phyloP scores from a whole-genome alignment of 2,113 vertebrate species.

The Gallinago paraguaiae region DNA sequence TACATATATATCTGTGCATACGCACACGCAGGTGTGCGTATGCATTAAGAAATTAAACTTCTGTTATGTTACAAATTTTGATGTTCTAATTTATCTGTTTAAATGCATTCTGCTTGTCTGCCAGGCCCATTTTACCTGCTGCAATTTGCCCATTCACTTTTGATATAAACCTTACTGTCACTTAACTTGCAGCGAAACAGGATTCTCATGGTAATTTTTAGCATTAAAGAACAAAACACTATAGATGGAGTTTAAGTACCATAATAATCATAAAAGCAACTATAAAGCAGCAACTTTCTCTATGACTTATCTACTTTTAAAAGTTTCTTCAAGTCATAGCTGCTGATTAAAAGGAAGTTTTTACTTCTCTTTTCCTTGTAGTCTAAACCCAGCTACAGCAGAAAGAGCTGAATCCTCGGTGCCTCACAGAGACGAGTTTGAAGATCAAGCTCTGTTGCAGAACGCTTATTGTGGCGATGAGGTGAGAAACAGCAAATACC shows the following conservation, averaged over 20 bases:
- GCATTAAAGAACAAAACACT: neutral
- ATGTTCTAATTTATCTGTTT: conserved; percentile 23
- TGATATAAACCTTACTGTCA: neutral
- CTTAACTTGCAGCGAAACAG: conserved; percentile 2
- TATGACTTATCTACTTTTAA: neutral
- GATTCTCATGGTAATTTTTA: conserved; percentile 26
- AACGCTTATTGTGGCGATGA: neutral
- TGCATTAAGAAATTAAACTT: neutral
- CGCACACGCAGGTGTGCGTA: neutral
- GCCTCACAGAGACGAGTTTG: neutral
- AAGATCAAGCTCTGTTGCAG: neutral
- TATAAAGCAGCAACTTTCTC: neutral
- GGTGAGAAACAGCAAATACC: neutral
- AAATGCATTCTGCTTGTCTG: conserved; percentile 19
- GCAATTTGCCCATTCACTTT: conserved; percentile 21
- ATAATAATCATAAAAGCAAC: neutral
- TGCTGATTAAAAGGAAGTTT: neutral
- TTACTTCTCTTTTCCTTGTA: neutral
- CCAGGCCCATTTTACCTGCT: neutral
- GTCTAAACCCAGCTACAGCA: neutral
- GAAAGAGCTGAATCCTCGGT: neutral
- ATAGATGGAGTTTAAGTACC: neutral
- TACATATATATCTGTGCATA: neutral
- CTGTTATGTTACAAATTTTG: neutral
- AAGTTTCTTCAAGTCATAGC: neutral